Evolutionary conservation across 1,140 invertebrate genomes (phyloP).

Genomic region (Drosophila sp.): DNA sequence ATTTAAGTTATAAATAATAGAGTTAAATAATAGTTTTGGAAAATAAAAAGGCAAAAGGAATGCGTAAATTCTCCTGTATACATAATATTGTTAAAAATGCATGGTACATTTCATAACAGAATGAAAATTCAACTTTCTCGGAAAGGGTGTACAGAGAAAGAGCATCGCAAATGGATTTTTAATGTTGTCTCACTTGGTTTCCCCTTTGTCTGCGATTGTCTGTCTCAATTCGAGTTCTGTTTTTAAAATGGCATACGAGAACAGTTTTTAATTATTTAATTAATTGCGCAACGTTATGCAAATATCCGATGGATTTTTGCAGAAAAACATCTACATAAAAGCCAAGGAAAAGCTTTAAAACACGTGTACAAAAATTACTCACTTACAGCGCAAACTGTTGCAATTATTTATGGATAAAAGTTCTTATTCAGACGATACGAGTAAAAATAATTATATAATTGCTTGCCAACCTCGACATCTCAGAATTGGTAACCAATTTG

Average conservation of each 20-base stretch:
- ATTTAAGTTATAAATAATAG: too few species aligned
- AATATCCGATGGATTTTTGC: constrained; percentile 37
- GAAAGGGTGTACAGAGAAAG: constrained; percentile 18
- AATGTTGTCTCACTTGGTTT: constrained; percentile 29
- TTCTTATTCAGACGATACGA: not conserved
- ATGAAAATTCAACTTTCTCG: not conserved
- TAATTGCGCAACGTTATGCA: constrained; percentile 65
- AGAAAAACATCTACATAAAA: constrained; percentile 5
- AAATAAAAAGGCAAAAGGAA: too few species aligned
- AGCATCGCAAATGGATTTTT: constrained; percentile 62
- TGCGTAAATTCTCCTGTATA: not conserved
- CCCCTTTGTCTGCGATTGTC: constrained; percentile 33
- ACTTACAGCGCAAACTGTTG: not conserved
- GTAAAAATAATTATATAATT: constrained; percentile 10
- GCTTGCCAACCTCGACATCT: not conserved
- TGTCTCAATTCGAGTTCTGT: constrained; percentile 34
- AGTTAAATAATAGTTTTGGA: too few species aligned
- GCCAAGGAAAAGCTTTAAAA: not conserved
- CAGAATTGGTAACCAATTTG: constrained; percentile 6
- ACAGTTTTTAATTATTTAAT: constrained; percentile 71
- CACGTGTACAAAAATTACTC: constrained; percentile 8
- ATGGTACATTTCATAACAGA: too few species aligned
- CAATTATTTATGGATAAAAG: constrained; percentile 30
- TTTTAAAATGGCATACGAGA: constrained; percentile 47
- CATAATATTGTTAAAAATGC: too few species aligned